A percentile compares a stretch with the other conserved stretches of the same genome.
Conservation (phyloP, 2,113 vertebrate genomes). For the Hucho hucho region DNA sequence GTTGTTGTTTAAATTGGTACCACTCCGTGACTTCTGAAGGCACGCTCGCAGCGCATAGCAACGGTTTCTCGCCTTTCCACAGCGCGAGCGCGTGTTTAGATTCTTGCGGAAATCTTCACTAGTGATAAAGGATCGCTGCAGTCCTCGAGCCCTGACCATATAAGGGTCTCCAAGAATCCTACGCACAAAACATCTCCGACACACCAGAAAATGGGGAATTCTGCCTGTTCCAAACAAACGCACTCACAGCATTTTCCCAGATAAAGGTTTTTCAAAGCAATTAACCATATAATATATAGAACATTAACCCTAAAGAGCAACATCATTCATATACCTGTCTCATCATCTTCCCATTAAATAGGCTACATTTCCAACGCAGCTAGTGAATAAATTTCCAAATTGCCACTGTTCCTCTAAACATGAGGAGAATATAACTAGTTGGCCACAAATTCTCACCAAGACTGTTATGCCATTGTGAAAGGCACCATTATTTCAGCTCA, state of each 20-base stretch:
- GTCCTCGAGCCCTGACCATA: conserved; percentile 71
- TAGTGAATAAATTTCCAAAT: too few species aligned
- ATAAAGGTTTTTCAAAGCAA: not conserved
- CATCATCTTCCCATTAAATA: too few species aligned
- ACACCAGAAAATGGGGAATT: conserved; percentile 37
- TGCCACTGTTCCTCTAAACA: too few species aligned
- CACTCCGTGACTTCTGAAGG: not conserved
- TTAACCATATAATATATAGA: not conserved
- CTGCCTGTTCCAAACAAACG: conserved; percentile 8
- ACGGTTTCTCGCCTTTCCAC: not conserved
- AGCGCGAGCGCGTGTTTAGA: conserved; percentile 35
- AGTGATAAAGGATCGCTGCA: conserved; percentile 65
- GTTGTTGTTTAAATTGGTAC: not conserved
- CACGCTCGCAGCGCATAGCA: not conserved
- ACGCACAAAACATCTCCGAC: conserved; percentile 59
- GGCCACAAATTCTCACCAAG: too few species aligned
- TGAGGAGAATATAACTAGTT: too few species aligned
- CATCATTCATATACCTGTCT: too few species aligned
- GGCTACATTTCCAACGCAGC: too few species aligned
- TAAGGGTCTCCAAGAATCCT: conserved; percentile 72
- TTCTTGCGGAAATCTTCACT: conserved; percentile 45
- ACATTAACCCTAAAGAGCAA: too few species aligned
- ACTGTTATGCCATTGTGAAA: not conserved
- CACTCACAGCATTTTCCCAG: not conserved
- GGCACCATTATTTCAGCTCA: not conserved